phyloP scores from a whole-genome alignment of 2,888 invertebrate species.

The Phlogophora meticulosa region DNA sequence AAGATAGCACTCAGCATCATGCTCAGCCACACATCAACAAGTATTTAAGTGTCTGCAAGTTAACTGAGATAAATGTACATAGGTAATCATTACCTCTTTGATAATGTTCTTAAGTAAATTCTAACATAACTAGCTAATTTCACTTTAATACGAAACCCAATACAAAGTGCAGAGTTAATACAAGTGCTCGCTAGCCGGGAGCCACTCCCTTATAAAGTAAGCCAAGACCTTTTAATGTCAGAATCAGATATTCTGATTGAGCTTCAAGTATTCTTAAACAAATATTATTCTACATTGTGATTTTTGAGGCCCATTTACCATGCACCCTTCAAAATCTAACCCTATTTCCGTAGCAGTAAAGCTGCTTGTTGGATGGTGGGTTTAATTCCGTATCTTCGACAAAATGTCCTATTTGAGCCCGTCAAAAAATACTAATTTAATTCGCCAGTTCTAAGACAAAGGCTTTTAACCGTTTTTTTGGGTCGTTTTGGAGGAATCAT shows the following conservation, averaged over 20 bases:
- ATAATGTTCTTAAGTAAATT: neutral
- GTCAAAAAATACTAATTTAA: conserved; percentile 68
- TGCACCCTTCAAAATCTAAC: conserved; percentile 5
- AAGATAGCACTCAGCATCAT: no score
- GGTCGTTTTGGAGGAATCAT: conserved; percentile 35
- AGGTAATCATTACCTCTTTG: neutral
- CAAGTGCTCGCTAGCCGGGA: conserved; percentile 4
- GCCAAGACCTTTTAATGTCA: conserved; percentile 52
- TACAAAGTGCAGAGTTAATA: neutral
- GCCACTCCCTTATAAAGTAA: conserved; percentile 32
- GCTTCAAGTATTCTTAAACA: conserved; percentile 60
- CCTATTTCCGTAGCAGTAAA: neutral
- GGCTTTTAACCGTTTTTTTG: conserved; percentile 60
- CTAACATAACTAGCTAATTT: neutral
- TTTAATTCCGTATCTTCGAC: conserved; percentile 16
- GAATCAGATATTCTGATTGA: conserved; percentile 64
- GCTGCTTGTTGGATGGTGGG: conserved; percentile 3
- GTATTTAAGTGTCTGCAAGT: neutral
- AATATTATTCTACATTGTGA: conserved; percentile 61
- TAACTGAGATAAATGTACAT: neutral
- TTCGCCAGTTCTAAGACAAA: conserved; percentile 61
- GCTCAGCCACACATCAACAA: no score
- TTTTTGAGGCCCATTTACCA: conserved; percentile 35
- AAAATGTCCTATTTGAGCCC: conserved; percentile 44
- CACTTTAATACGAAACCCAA: neutral